Conservation (phyloP, 2,113 vertebrate species). For the pig (Sus scrofa) region DNA sequence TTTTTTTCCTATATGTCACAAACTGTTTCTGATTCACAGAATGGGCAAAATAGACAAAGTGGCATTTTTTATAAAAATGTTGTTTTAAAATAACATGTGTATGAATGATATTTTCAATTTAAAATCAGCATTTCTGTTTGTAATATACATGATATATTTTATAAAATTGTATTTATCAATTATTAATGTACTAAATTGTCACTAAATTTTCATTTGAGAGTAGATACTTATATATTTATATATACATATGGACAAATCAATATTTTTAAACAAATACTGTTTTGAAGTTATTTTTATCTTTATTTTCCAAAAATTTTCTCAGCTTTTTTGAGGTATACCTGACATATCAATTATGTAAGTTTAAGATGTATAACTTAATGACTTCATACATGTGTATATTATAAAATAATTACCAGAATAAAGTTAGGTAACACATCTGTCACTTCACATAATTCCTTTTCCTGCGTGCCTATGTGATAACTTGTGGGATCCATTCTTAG, state of each 20-base stretch:
- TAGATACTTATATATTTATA: neutral
- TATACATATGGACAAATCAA: neutral
- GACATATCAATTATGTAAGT: neutral
- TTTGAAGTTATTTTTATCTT: conserved; percentile 15
- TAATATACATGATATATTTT: neutral
- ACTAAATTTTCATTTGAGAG: neutral
- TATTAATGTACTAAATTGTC: neutral
- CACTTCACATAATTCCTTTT: neutral
- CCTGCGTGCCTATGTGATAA: neutral
- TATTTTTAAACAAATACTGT: neutral
- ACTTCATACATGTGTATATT: neutral
- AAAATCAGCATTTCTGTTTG: neutral
- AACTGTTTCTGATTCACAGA: neutral
- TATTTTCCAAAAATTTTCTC: neutral
- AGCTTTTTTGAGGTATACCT: neutral
- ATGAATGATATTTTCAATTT: neutral
- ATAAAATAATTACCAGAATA: neutral
- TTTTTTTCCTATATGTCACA: neutral
- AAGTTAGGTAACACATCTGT: neutral
- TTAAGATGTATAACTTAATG: neutral
- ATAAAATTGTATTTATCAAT: neutral
- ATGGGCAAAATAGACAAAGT: neutral
- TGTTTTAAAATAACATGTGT: neutral
- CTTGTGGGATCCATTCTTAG: neutral
- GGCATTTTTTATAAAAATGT: neutral